A percentile compares a stretch with the other conserved stretches of the same genome.
Conservation (phyloP, 2,113 vertebrate species). For the Bungarus multicinctus region DNA sequence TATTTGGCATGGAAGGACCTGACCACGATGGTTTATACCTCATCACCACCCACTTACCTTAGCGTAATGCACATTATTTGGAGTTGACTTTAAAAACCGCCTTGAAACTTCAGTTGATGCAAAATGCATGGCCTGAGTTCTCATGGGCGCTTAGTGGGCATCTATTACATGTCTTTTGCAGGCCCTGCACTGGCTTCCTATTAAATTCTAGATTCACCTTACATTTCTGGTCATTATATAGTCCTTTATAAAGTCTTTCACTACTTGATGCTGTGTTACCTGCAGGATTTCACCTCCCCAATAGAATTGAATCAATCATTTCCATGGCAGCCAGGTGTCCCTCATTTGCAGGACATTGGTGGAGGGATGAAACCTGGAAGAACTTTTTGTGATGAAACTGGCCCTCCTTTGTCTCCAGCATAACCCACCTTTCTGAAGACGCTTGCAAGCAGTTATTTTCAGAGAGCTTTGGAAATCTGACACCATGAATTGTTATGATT, state of each 20-base stretch:
- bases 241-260: background rate
- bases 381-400: background rate
- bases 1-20: background rate
- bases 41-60: background rate
- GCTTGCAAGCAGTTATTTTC: background rate
- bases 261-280: background rate
- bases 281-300: background rate
- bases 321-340: background rate
- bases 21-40: background rate
- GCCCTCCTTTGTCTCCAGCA: background rate
- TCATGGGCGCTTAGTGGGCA: background rate
- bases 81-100: background rate
- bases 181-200: background rate
- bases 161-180: background rate
- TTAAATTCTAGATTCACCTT: background rate
- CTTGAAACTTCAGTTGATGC: background rate
- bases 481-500: background rate
- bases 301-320: background rate
- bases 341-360: background rate
- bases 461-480: background rate
- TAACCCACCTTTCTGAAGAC: background rate
- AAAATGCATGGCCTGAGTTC: background rate
- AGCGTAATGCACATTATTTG: background rate
- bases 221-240: background rate
- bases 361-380: background rate